These are phyloP conservation scores for Radopholus similis DNA, from an alignment of 1,140 invertebrate species.

Conservation along the genomic window DNA sequence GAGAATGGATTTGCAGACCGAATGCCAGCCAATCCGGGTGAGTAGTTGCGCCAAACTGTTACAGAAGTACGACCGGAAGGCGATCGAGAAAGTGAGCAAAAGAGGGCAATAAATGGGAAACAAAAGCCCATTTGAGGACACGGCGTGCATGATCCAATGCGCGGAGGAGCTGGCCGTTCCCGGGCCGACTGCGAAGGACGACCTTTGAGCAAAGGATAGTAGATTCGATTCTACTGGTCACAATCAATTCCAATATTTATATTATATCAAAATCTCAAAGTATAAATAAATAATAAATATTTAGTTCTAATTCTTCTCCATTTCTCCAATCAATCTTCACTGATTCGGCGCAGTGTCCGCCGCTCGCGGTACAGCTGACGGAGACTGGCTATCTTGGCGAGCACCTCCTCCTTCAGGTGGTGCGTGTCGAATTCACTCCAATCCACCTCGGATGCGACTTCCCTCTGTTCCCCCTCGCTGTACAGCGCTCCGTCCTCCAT, in stretches of 20 bases:
- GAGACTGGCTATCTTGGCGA: not conserved
- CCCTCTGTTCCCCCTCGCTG: not conserved
- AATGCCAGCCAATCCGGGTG: slow-evolving; percentile 44
- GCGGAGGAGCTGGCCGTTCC: slow-evolving; percentile 17
- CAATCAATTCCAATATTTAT: not conserved
- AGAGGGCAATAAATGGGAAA: not conserved
- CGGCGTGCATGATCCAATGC: slow-evolving; percentile 48
- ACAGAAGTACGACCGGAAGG: slow-evolving; percentile 38
- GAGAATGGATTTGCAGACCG: slow-evolving; percentile 19
- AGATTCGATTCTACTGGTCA: no score
- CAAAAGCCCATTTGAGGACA: slow-evolving; percentile 24
- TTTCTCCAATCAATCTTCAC: not conserved
- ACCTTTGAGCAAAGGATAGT: not conserved
- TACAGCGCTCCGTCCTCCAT: not conserved
- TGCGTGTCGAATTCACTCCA: slow-evolving; percentile 6
- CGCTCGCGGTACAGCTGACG: not conserved
- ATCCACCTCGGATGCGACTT: not conserved
- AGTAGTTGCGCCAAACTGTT: slow-evolving; percentile 45
- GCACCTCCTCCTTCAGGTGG: not conserved
- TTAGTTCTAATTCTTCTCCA: not conserved
- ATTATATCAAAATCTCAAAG: not conserved
- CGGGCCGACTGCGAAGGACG: slow-evolving; percentile 2
- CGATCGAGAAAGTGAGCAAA: slow-evolving; percentile 28
- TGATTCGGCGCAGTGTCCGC: not conserved
- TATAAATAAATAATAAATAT: not conserved